phyloP scores from a whole-genome alignment of 2,113 vertebrate genomes.

The Muntiacus reevesi region DNA sequence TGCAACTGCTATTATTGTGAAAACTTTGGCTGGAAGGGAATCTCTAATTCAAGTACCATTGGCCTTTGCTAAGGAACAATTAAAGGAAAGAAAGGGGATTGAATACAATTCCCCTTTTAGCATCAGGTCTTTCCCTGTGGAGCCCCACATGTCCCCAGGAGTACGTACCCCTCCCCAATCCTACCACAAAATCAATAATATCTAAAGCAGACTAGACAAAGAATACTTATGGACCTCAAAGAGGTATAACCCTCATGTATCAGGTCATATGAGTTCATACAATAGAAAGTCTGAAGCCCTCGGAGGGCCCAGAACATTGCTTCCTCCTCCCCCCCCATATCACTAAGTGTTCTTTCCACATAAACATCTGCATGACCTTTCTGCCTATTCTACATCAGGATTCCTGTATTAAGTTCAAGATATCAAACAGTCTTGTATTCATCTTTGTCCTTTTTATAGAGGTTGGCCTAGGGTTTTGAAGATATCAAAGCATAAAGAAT shows the following conservation, averaged over 20 bases:
- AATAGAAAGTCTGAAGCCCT: background rate
- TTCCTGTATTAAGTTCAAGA: background rate
- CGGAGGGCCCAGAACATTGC: background rate
- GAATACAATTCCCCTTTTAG: background rate
- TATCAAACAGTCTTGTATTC: background rate
- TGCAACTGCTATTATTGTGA: background rate
- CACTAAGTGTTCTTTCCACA: background rate
- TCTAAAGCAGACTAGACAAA: background rate
- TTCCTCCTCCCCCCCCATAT: fast-evolving
- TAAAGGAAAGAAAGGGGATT: background rate
- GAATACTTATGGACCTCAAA: background rate
- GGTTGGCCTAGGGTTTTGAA: background rate
- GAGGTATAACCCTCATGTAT: background rate
- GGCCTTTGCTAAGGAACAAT: background rate
- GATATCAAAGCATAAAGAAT: background rate
- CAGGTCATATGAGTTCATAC: background rate
- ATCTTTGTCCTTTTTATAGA: background rate
- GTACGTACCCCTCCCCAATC: background rate
- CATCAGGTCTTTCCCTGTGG: background rate
- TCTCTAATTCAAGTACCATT: background rate
- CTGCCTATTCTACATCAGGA: background rate
- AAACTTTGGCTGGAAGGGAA: background rate
- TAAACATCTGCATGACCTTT: background rate
- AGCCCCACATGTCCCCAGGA: background rate
- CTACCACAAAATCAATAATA: background rate